Evolutionary conservation across 2,888 invertebrate species (phyloP).

Genomic region (Asteroscopus sphinx): DNA sequence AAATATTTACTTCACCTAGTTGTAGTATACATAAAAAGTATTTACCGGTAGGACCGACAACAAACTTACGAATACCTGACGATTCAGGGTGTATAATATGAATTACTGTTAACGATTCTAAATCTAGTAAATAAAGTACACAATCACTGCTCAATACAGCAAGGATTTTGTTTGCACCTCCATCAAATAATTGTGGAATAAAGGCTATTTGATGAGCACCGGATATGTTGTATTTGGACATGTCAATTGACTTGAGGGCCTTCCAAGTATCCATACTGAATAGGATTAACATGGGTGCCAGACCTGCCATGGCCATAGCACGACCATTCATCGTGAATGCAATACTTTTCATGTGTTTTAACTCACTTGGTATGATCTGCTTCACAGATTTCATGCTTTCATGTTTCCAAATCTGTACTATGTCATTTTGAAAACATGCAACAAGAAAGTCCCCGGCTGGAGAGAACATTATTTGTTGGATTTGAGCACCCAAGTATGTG

Average conservation of each 20-base stretch:
- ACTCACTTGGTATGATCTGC: constrained; percentile 89
- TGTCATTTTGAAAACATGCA: constrained; percentile 93
- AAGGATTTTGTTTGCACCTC: constrained; percentile 91
- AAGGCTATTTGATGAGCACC: constrained; percentile 89
- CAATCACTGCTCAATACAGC: constrained; percentile 90
- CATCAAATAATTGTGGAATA: constrained; percentile 91
- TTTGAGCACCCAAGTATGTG: constrained; percentile 76
- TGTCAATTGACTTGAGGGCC: constrained; percentile 87
- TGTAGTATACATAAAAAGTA: constrained; percentile 90
- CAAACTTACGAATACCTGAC: constrained; percentile 86
- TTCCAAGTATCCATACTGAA: constrained; percentile 91
- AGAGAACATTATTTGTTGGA: constrained; percentile 91
- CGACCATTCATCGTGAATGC: constrained; percentile 92
- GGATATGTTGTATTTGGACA: constrained; percentile 86
- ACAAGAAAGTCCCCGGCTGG: constrained; percentile 91
- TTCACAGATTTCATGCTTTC: constrained; percentile 91
- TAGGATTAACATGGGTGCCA: constrained; percentile 87
- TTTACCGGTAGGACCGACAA: constrained; percentile 88
- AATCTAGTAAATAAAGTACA: constrained; percentile 87
- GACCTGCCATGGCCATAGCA: constrained; percentile 91
- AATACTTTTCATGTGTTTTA: constrained; percentile 90
- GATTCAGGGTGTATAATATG: constrained; percentile 80
- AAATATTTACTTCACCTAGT: constrained; percentile 90
- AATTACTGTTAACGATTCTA: constrained; percentile 84
- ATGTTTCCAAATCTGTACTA: constrained; percentile 93